Conservation (phyloP, 2,113 vertebrate species). For the Microtus oregoni region DNA sequence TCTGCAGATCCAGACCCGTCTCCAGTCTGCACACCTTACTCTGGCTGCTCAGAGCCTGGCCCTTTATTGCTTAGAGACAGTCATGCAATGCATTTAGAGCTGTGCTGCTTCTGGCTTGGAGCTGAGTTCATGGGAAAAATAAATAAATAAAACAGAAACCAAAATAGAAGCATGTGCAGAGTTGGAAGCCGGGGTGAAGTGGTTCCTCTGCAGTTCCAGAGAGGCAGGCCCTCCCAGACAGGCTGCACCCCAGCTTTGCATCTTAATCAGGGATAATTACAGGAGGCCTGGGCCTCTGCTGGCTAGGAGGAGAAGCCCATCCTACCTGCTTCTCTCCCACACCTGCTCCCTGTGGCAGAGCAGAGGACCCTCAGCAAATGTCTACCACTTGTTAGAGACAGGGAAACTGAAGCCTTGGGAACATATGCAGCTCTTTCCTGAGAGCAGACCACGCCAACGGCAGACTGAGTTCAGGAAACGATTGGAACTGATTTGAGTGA, state of each 20-base stretch:
- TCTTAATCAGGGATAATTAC: not conserved
- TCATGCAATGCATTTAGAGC: not conserved
- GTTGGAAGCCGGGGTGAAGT: accelerated
- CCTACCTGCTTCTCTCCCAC: not conserved
- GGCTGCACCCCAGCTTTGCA: not conserved
- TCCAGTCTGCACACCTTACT: accelerated
- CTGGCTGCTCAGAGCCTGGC: not conserved
- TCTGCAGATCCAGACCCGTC: not conserved
- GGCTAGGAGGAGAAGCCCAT: not conserved
- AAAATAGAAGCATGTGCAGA: not conserved
- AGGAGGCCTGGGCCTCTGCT: not conserved
- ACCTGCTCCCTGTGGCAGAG: not conserved
- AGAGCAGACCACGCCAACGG: not conserved
- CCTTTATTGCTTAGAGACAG: not conserved
- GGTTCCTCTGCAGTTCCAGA: not conserved
- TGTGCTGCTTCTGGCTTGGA: not conserved
- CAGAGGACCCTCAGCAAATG: accelerated
- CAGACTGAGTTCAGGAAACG: accelerated
- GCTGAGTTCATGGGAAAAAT: not conserved
- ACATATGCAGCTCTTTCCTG: not conserved
- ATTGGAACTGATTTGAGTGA: not conserved
- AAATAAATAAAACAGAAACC: not conserved
- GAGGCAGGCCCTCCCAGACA: not conserved
- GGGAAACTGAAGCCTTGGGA: not conserved
- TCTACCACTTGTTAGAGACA: not conserved